Evolutionary conservation across 2,113 vertebrate genomes (phyloP), one percentile per base, ranked within the genome.

Genomic region (Ceyx cyanopectus): DNA sequence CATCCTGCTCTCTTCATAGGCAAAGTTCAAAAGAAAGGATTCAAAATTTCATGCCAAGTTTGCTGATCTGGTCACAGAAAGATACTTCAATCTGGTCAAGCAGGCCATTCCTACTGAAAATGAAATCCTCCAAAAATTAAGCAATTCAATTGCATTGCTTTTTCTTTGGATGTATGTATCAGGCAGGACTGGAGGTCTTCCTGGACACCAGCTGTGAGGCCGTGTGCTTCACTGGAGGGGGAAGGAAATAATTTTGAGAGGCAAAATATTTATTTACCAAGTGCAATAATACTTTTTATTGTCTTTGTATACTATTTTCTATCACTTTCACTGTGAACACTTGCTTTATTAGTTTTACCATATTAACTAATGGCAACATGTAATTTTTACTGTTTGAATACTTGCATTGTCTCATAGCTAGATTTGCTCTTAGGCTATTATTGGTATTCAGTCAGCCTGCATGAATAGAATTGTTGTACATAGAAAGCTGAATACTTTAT

Each of bases 391-490:
- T 77, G 3, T 76, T 82, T 96, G 85, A 93, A 93, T 93, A 70
- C 67, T 88, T 87, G 27, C 81, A 78, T 89, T 93, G 81, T 94
- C 65, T 91, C 68, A 61, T 63, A 80, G 46, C 26, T 87, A 73
- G 50, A 58, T 89, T 84, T 92, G 53, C 79, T 67, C 6, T 81
- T 56, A 62, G 51, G 69, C 56, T 78, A 19, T 95, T 92, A 45
- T 2, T 66, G 60, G 10, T 73, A 68, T 68, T 82, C 56, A 86
- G 73, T 84, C 70, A 87, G 24, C 50, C 27, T 69, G 62, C 27
- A 56, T 95, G 66, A 95, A 96, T 89, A 62, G 73, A 86, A 81
- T 89, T 84, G 67, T 85, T 95, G 70, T 94, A 46, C 56, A 56
- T 84, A 67, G 79, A 81, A 89, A 87, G 54, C 34, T 82, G 40